Evolutionary conservation across 2,888 invertebrate genomes (phyloP), one percentile per base, ranked within the genome.

Genomic region (Saturnia pavonia): DNA sequence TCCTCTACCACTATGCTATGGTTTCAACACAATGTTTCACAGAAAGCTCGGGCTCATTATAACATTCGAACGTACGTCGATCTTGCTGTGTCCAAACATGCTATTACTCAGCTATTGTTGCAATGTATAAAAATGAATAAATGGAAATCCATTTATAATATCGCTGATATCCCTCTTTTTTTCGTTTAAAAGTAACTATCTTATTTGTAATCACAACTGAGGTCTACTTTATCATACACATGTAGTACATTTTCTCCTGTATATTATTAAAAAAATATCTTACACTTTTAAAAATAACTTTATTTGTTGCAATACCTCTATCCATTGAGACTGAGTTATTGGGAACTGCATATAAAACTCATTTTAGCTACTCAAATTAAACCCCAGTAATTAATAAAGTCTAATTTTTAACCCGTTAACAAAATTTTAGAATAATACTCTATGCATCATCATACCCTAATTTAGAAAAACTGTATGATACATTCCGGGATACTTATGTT

Each of bases 301-400:
- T n/a, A 54, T 22, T 11, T n/a, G 22, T 7, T 16, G 0, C 19
- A 54, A 74, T 74, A 77, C 73, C 69, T 71, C 80, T 84, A 84
- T 88, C 88, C 87, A 87, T 85, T 83, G 85, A 85, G 80, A 68
- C 68, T 8, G 40, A 34, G 48, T 57, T 68, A 54, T 74, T 80
- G 80, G 82, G 80, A 81, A 85, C 83, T 83, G 83, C 82, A 81
- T 27, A 22, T 27, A 60, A 60, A 25, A 12, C 57, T 11, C 11
- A 25, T 27, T 27, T 9, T 27, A 27, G 25, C 27, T 60, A 60
- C 1, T 12, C 14, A 27, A 27, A 25, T 57, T 7, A 3, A 57
- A 22, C 25, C 22, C 11, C 6, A 27, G 12, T 60, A 27, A 54
- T 54, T 27, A 14, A 12, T 16, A 25, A 25, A 27, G 12, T 14